These are phyloP conservation scores for Argyresthia goedartella DNA, from an alignment of 2,888 invertebrate genomes.

Conservation along the genomic window DNA sequence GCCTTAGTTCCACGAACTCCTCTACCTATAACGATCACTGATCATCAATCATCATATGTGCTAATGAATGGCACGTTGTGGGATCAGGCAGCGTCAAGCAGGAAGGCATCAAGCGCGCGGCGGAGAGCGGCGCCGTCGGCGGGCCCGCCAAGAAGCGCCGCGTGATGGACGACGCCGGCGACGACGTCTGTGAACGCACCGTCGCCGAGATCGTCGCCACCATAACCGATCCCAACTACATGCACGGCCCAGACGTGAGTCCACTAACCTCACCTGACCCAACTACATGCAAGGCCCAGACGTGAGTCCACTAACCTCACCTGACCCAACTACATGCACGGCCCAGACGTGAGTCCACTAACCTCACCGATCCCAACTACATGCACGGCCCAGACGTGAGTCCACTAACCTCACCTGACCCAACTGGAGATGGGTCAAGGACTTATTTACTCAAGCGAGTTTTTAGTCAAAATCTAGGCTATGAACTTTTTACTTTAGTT, in stretches of 20 bases:
- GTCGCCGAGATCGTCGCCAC: slow-evolving; percentile 86
- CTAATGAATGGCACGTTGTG: too few relatives aligned
- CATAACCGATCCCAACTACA: slow-evolving; percentile 86
- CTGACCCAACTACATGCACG: slow-evolving; percentile 87
- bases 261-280: slow-evolving; percentile 82
- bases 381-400: too few relatives aligned
- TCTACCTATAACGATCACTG: too few relatives aligned
- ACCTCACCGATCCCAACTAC: too few relatives aligned
- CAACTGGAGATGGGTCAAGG: too few relatives aligned
- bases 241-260: slow-evolving; percentile 84
- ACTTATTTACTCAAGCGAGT: too few relatives aligned
- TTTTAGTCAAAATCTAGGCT: too few relatives aligned
- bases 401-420: slow-evolving; percentile 83
- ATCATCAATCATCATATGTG: too few relatives aligned
- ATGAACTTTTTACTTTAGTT: too few relatives aligned
- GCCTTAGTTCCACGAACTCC: too few relatives aligned
- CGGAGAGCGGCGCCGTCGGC: slow-evolving; percentile 20
- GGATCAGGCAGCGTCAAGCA: slow-evolving; percentile 38
- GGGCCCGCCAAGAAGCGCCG: slow-evolving; percentile 42
- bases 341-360: slow-evolving; percentile 76
- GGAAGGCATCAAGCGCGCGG: slow-evolving; percentile 38
- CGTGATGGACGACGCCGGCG: slow-evolving; percentile 48
- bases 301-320: slow-evolving; percentile 80
- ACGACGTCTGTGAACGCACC: slow-evolving; percentile 83
- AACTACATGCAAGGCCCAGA: slow-evolving; percentile 88